Evolutionary conservation across 2,797 vertebrate genomes (phyloP).

Genomic region (Clarias platycephalus): DNA sequence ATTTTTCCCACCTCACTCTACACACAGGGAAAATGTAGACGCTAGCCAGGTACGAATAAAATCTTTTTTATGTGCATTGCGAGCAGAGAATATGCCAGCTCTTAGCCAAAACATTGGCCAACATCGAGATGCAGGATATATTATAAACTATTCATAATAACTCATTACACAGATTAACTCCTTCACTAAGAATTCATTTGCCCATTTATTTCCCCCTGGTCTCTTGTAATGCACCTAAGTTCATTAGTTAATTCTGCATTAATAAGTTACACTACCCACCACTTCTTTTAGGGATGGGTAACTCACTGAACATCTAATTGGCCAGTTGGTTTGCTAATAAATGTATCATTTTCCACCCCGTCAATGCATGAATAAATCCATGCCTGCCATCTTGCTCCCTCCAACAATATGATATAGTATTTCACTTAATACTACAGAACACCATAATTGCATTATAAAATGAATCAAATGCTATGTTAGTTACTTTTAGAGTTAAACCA

Average conservation of each 20-base stretch:
- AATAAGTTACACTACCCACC: neutral
- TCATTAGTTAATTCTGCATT: neutral
- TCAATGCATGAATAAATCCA: neutral
- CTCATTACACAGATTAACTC: neutral
- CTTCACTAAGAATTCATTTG: neutral
- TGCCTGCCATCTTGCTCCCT: neutral
- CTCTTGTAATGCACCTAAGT: neutral
- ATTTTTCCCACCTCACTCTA: neutral
- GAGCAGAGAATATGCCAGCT: neutral
- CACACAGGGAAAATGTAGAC: neutral
- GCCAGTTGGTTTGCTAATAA: neutral
- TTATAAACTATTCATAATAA: neutral
- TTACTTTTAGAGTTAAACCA: neutral
- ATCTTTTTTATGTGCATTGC: neutral
- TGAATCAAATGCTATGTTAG: neutral
- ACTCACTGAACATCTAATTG: neutral
- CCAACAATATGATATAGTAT: neutral
- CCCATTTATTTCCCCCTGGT: neutral
- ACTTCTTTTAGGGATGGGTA: neutral
- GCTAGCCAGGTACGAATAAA: neutral
- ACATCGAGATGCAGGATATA: neutral
- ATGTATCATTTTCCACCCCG: neutral
- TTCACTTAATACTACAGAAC: neutral
- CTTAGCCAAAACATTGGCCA: neutral
- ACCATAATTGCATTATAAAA: neutral